phyloP scores from a whole-genome alignment of 2,797 vertebrate genomes.

The Amblyopsis hoosieri region DNA sequence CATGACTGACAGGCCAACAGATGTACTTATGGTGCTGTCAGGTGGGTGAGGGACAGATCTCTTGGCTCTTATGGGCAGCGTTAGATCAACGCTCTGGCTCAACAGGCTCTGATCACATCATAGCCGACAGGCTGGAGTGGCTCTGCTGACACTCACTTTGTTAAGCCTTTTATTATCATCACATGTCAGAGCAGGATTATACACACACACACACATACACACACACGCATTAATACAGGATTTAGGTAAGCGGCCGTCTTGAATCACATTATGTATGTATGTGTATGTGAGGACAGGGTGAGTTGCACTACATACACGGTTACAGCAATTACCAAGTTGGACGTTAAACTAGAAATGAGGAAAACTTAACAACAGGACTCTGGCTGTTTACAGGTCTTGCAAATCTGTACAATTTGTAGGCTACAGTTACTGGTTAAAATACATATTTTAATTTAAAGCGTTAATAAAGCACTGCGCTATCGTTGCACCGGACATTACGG shows the following conservation, averaged over 20 bases:
- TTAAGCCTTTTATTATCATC: constrained; percentile 50
- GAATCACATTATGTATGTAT: constrained; percentile 10
- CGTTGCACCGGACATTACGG: too few species aligned
- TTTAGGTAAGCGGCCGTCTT: background rate
- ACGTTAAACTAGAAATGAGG: too few species aligned
- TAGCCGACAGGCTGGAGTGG: constrained; percentile 23
- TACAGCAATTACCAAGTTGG: constrained; percentile 6
- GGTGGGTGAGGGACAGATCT: constrained; percentile 31
- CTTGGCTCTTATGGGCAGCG: constrained; percentile 20
- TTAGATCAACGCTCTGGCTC: constrained; percentile 35
- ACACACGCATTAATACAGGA: too few species aligned
- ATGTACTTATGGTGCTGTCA: constrained; percentile 22
- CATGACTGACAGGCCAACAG: constrained; percentile 28
- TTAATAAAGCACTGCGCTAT: too few species aligned
- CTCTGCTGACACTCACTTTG: constrained; percentile 45
- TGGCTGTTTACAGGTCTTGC: too few species aligned
- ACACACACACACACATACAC: constrained; percentile 11
- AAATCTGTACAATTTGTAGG: too few species aligned
- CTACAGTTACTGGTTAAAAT: too few species aligned
- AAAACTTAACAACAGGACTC: too few species aligned
- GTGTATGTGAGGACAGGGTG: constrained; percentile 29
- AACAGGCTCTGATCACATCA: constrained; percentile 42
- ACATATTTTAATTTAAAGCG: too few species aligned
- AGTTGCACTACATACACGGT: constrained; percentile 56
- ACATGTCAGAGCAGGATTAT: constrained; percentile 46